A percentile compares a stretch with the other conserved stretches of the same genome.
phyloP scores from a whole-genome alignment of 2,888 invertebrate genomes.

The Sinhomidia bicolor region DNA sequence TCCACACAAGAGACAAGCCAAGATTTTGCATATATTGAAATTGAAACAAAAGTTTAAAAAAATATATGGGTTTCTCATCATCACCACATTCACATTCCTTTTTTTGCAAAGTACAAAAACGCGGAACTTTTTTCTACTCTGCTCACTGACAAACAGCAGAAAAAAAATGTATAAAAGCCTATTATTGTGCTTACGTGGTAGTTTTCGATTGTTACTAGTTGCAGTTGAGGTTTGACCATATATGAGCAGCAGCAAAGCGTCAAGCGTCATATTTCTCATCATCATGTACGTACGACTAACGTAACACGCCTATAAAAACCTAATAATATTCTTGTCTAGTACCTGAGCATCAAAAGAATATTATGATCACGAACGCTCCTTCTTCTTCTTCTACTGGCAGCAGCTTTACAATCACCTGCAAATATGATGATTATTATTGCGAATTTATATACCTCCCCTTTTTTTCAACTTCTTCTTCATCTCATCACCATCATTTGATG shows the following conservation, averaged over 20 bases:
- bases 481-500: not conserved
- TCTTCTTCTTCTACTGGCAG: too few species aligned
- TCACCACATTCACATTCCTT: not conserved
- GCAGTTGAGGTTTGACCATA: slow-evolving; percentile 62
- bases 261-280: not conserved
- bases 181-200: not conserved
- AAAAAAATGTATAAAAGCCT: not conserved
- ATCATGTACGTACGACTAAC: too few species aligned
- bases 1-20: not conserved
- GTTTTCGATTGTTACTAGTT: not conserved
- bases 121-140: slow-evolving; percentile 67
- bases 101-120: slow-evolving; percentile 58
- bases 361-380: too few species aligned
- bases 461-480: not conserved
- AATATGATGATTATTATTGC: not conserved
- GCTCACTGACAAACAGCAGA: too few species aligned
- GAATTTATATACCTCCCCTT: not conserved
- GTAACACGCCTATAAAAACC: slow-evolving; percentile 3
- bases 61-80: slow-evolving; percentile 30
- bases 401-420: not conserved
- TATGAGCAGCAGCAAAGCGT: not conserved
- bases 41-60: not conserved
- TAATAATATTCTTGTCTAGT: too few species aligned
- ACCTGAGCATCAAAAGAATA: too few species aligned
- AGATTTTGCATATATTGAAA: too few species aligned